Evolutionary conservation across 2,888 invertebrate species (phyloP).

Genomic region (Oeneis ivallda): DNA sequence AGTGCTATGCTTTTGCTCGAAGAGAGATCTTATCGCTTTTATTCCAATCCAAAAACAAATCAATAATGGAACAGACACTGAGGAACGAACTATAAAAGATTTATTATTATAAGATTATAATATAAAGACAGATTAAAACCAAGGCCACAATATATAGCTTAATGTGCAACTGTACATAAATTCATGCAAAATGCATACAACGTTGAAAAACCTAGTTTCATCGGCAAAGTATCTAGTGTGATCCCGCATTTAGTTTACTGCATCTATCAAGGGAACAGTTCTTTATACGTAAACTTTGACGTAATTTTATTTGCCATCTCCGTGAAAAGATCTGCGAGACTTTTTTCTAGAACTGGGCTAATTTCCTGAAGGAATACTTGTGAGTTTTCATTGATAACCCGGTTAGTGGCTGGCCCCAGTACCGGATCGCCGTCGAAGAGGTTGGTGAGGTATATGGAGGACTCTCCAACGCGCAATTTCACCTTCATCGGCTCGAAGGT

Average conservation of each 20-base stretch:
- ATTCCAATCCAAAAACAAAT: too few relatives aligned
- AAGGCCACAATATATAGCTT: too few relatives aligned
- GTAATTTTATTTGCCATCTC: constrained; percentile 87
- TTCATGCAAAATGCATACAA: too few relatives aligned
- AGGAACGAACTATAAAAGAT: too few relatives aligned
- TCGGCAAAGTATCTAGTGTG: background rate
- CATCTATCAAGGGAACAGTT: constrained; percentile 82
- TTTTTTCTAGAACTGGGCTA: constrained; percentile 83
- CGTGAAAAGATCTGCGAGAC: constrained; percentile 84
- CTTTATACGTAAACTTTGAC: constrained; percentile 85
- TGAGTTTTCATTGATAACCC: constrained; percentile 85
- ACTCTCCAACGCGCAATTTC: constrained; percentile 81
- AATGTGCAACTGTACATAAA: too few relatives aligned
- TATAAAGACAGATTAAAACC: too few relatives aligned
- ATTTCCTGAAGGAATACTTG: constrained; percentile 85
- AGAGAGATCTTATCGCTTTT: too few relatives aligned
- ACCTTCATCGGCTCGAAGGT: constrained; percentile 85
- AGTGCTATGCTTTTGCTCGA: too few relatives aligned
- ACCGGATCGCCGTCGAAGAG: constrained; percentile 85
- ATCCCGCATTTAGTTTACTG: background rate
- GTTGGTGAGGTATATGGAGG: constrained; percentile 83
- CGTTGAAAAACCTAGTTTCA: background rate
- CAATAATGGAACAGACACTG: too few relatives aligned
- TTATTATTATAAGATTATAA: too few relatives aligned
- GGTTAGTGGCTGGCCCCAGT: constrained; percentile 84